phyloP scores from a whole-genome alignment of 2,888 invertebrate species.

The Rhingia campestris region DNA sequence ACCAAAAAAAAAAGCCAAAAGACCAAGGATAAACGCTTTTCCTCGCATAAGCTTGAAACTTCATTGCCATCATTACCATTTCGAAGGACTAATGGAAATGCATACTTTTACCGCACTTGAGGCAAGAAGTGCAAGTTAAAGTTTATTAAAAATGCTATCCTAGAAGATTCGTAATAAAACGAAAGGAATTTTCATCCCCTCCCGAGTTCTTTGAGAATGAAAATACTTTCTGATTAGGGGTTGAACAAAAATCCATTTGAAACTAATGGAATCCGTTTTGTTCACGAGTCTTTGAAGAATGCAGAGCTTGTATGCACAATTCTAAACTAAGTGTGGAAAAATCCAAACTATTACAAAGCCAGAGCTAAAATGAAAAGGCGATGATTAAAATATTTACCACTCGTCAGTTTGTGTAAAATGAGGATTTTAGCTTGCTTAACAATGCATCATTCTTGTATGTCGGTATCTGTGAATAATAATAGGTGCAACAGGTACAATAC shows the following conservation, averaged over 20 bases:
- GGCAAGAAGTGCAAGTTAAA: not conserved
- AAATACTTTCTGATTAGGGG: not conserved
- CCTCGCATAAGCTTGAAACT: conserved; percentile 7
- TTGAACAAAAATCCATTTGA: too few relatives aligned
- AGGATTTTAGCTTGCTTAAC: not conserved
- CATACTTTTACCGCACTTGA: conserved; percentile 1
- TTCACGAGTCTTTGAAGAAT: too few relatives aligned
- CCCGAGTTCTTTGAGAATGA: not conserved
- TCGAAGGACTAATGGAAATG: not conserved
- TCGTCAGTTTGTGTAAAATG: not conserved
- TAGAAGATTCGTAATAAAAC: not conserved
- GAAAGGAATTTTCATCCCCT: not conserved
- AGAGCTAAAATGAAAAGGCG: not conserved
- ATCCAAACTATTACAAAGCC: too few relatives aligned
- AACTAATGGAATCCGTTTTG: too few relatives aligned
- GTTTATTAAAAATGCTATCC: not conserved
- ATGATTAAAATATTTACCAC: not conserved
- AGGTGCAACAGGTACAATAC: conserved; percentile 1
- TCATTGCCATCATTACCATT: conserved; percentile 11
- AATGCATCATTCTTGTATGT: not conserved
- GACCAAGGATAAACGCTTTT: conserved; percentile 21
- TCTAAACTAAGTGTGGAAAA: too few relatives aligned
- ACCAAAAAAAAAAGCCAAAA: conserved; percentile 6
- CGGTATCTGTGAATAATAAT: not conserved
- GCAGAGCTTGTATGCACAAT: too few relatives aligned